A percentile compares a stretch with the other conserved stretches of the same genome.
Conservation (phyloP, 2,888 invertebrate species). For the Protula sp. region DNA sequence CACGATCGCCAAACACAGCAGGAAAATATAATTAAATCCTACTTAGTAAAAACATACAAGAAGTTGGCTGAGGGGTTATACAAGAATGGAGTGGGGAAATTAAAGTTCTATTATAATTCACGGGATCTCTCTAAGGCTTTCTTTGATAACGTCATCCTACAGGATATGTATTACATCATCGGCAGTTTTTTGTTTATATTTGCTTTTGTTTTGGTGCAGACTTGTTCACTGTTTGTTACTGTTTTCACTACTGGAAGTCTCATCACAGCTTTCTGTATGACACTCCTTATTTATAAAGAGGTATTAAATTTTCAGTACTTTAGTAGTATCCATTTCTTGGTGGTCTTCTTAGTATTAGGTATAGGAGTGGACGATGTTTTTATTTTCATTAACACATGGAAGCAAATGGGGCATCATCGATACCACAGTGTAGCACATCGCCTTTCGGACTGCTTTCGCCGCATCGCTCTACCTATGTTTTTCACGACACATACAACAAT, state of each 20-base stretch:
- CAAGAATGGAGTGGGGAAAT: too few species aligned
- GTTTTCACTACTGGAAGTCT: constrained; percentile 16
- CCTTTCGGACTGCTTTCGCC: constrained; percentile 38
- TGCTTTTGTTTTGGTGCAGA: constrained; percentile 23
- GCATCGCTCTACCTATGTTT: constrained; percentile 40
- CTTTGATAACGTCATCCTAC: too few species aligned
- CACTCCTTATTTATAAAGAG: constrained; percentile 19
- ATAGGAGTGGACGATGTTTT: constrained; percentile 49
- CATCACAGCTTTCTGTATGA: constrained; percentile 17
- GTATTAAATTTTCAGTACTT: constrained; percentile 26
- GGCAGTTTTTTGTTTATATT: constrained; percentile 25
- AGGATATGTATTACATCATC: too few species aligned
- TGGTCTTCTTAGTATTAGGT: constrained; percentile 48
- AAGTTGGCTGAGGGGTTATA: too few species aligned
- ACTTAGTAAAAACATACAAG: too few species aligned
- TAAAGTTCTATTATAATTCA: too few species aligned
- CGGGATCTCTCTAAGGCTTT: too few species aligned
- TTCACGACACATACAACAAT: constrained; percentile 45
- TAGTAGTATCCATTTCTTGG: constrained; percentile 46
- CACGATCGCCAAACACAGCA: too few species aligned
- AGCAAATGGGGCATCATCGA: constrained; percentile 22
- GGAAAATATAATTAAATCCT: too few species aligned
- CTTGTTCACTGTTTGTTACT: constrained; percentile 23
- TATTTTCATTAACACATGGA: constrained; percentile 47
- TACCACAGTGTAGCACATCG: constrained; percentile 30